Percentiles rank a stretch among this genome's conserved stretches.
phyloP scores from a whole-genome alignment of 2,113 vertebrate species.

The Acanthisitta chloris region DNA sequence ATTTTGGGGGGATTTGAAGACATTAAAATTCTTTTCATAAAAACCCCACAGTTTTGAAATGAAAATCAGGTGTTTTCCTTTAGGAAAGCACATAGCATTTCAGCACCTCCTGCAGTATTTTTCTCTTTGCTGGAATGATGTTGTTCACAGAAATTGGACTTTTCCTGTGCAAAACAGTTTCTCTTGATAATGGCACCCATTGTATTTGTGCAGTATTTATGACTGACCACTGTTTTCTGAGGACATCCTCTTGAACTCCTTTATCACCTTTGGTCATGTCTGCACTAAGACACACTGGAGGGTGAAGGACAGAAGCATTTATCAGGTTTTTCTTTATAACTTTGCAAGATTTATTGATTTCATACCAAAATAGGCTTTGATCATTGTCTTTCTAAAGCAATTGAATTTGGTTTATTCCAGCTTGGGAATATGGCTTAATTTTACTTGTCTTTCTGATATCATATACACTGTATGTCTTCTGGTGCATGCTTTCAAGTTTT shows the following conservation, averaged over 20 bases:
- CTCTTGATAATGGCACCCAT: neutral
- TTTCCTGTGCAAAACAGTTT: neutral
- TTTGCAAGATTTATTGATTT: slow-evolving; percentile 7
- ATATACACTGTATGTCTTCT: neutral
- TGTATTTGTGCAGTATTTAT: neutral
- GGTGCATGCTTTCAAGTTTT: neutral
- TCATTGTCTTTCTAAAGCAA: neutral
- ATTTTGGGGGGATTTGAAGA: neutral
- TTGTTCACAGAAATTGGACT: neutral
- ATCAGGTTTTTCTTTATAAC: neutral
- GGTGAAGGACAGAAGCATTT: neutral
- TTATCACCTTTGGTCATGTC: neutral
- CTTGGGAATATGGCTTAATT: neutral
- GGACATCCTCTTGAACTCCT: neutral
- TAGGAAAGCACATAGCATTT: neutral
- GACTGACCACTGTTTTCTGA: neutral
- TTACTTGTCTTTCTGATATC: neutral
- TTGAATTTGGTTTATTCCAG: neutral
- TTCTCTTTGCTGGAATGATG: neutral
- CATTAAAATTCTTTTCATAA: neutral
- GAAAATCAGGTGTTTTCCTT: neutral
- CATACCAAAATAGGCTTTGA: neutral
- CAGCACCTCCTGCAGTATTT: neutral
- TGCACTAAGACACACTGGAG: neutral
- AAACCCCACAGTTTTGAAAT: fast-evolving